These are phyloP conservation scores for Enteromius trimaculatus DNA, from an alignment of 2,797 vertebrate genomes.

Conservation along the genomic window DNA sequence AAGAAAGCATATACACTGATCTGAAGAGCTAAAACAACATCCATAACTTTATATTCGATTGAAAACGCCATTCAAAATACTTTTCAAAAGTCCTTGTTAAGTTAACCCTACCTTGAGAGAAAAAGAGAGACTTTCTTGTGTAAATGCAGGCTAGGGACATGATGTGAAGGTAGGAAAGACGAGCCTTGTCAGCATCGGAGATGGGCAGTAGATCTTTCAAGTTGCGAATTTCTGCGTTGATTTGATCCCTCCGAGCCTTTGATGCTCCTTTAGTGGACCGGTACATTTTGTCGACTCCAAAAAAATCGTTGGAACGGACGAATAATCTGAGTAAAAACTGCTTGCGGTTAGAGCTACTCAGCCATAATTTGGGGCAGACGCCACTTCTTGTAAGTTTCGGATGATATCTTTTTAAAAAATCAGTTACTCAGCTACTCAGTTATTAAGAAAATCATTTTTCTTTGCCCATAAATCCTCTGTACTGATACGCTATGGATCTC, in stretches of 20 bases:
- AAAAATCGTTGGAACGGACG: neutral
- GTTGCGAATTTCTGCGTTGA: slow-evolving; percentile 83
- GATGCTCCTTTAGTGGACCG: slow-evolving; percentile 85
- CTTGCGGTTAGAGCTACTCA: neutral
- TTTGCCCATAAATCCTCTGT: slow-evolving; percentile 12
- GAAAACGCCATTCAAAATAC: neutral
- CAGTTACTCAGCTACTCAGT: neutral
- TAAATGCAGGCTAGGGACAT: slow-evolving; percentile 85
- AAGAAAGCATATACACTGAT: neutral
- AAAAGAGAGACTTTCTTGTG: slow-evolving; percentile 82
- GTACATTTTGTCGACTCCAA: slow-evolving; percentile 71
- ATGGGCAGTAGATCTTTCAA: slow-evolving; percentile 83
- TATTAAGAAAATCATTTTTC: slow-evolving; percentile 8
- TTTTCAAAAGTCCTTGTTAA: neutral
- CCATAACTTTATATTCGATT: neutral
- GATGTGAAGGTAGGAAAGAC: slow-evolving; percentile 83
- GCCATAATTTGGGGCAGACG: slow-evolving; percentile 6
- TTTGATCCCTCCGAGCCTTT: slow-evolving; percentile 84
- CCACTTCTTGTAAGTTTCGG: slow-evolving; percentile 27
- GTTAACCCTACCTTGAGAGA: slow-evolving; percentile 75
- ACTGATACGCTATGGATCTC: neutral
- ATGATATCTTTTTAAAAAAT: neutral
- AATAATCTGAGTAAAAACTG: neutral
- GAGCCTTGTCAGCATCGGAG: slow-evolving; percentile 80
- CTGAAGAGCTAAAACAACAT: neutral